Base-by-base conservation (phyloP, 2,113 vertebrate genomes). In the Hippolais icterina region DNA sequence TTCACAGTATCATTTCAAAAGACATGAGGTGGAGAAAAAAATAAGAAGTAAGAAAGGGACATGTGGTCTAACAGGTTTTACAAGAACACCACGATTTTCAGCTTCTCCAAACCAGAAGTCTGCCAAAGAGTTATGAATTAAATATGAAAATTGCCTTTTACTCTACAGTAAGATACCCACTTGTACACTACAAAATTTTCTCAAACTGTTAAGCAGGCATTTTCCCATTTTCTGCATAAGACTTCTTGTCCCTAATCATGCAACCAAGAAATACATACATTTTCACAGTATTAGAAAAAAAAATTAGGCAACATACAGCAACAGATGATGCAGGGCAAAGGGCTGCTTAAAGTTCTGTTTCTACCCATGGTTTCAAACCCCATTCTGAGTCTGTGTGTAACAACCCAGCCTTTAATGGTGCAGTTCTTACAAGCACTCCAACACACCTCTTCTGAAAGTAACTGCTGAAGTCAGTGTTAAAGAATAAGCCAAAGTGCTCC, bases 151-250 rank as follows among this genome's bases (percentile, higher is more conserved):
- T 19, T 74, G 63, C 71, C 64, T 81, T 70, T 93, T 75, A 53
- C 66, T 68, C 89, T 85, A 89, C 44, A 87, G 18, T 42, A 83
- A 83, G 42, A 75, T 56, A 89, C 24, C 57, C 18, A 44, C n/a
- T 83, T 72, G 44, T 56, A 83, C 24, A 20, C 25, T 39, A 87
- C 31, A 75, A 31, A 90, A 90, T 96, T 95, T 82, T 95, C 85
- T 94, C 96, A 94, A 97, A 95, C 92, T 94, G 88, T 95, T 90
- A 96, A 44, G 93, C 96, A 96, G 93, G 92, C 96, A 96, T 96
- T 96, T 97, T 95, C 60, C 88, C 60, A 88, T 83, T 86, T 86
- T 92, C 50, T 76, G 74, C 65, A 53, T 94, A 53, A 71, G 29
- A 86, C 31, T 49, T 15, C 1, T 39, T 66, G 64, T 75, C 83